These are phyloP conservation scores for Cotesia vestalis DNA, from an alignment of 1,140 invertebrate species.

Conservation along the genomic window DNA sequence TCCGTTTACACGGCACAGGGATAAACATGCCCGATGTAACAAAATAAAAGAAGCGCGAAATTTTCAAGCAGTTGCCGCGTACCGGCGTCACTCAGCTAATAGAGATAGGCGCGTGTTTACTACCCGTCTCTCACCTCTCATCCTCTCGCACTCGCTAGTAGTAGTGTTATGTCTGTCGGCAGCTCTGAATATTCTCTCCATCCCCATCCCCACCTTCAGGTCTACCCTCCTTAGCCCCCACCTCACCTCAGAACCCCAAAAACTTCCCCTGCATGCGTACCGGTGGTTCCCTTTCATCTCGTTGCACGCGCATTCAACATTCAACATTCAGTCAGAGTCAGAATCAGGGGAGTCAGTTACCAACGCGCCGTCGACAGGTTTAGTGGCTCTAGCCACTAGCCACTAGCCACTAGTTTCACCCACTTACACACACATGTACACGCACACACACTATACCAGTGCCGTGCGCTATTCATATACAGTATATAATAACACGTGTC, in stretches of 20 bases:
- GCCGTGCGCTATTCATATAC: no score
- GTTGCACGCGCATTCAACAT: conserved; percentile 62
- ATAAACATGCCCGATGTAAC: conserved; percentile 33
- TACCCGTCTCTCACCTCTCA: conserved; percentile 30
- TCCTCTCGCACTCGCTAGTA: no score
- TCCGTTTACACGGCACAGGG: conserved; percentile 28
- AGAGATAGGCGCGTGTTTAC: conserved; percentile 62
- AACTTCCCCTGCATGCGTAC: conserved; percentile 65
- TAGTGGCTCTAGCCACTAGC: conserved; percentile 41
- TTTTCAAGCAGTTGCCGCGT: conserved; percentile 45
- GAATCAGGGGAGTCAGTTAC: conserved; percentile 60
- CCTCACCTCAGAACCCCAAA: conserved; percentile 43
- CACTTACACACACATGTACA: neutral
- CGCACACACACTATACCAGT: no score
- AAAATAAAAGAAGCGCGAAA: no score
- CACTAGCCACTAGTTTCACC: conserved; percentile 28
- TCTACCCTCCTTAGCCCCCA: conserved; percentile 28
- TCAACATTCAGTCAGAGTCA: conserved; percentile 56
- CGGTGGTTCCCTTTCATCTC: conserved; percentile 60
- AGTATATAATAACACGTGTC: no score
- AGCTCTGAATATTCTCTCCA: conserved; percentile 30
- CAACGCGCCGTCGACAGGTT: conserved; percentile 60
- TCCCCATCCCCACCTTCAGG: conserved; percentile 41
- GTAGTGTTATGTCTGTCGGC: conserved; percentile 29
- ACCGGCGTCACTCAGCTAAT: conserved; percentile 58